Evolutionary conservation across 2,888 invertebrate species (phyloP), one percentile per base, ranked within the genome.

Genomic region (Herminia tarsipennalis): DNA sequence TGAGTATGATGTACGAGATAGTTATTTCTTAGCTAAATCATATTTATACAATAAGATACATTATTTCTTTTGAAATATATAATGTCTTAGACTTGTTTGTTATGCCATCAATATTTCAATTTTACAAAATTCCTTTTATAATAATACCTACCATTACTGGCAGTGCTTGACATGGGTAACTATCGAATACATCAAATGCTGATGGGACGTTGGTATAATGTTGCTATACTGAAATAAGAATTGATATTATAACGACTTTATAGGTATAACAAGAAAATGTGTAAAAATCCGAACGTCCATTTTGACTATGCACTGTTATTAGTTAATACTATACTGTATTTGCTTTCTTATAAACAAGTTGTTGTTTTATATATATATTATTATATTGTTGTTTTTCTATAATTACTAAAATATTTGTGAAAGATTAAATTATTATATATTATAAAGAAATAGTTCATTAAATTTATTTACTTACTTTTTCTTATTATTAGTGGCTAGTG

Each of bases 401-500:
- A 34, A 56, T 64, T 56, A 46, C n/a, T n/a, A n/a, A n/a, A 43
- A 56, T 47, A 45, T 61, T 60, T 62, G 29, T 51, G 35, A 52
- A 47, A 48, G 36, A 51, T 50, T 54, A 47, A 53, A 25, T 29
- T 33, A 17, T 1, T 30, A 17, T 18, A 30, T 17, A 21, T 51
- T 44, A 45, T 38, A 28, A 62, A 28, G 25, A 28, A 42, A 40
- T 42, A 45, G 10, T 9, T 44, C 55, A 59, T 56, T 29, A 21
- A 53, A 57, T 43, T 62, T 52, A 38, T 56, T 56, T 51, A 43
- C 13, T 46, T n/a, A n/a, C 51, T 59, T 63, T 60, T 57, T 58
- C 60, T 42, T 56, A 44, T 56, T 60, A 46, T 68, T 68, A 66
- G 72, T 78, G 70, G 75, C 78, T 75, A 75, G 78, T 81, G 79